Conservation (phyloP, 1,140 invertebrate species). For the Babylonia areolata region DNA sequence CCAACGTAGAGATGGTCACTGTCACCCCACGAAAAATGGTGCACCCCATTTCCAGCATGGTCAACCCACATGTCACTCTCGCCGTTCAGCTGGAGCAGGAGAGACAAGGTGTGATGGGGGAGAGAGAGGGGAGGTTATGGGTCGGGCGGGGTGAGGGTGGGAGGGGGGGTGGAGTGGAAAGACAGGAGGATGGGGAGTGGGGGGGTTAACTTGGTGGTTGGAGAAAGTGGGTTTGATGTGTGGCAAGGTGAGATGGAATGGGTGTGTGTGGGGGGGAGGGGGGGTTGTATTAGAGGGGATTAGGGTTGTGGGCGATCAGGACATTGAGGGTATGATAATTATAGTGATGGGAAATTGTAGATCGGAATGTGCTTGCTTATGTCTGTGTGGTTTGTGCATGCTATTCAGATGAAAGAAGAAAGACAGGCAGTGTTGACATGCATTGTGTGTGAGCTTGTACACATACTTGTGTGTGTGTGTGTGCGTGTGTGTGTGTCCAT, state of each 20-base stretch:
- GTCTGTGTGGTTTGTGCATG: no score
- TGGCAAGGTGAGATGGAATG: background rate
- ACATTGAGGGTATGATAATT: no score
- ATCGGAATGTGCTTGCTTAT: background rate
- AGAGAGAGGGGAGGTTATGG: no score
- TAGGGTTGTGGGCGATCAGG: no score
- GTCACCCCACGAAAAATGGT: slow-evolving; percentile 28
- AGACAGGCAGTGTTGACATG: no score
- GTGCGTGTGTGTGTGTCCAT: no score
- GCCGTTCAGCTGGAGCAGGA: background rate
- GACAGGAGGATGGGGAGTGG: background rate
- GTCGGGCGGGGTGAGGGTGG: no score
- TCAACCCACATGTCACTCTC: slow-evolving; percentile 59
- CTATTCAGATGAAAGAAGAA: no score
- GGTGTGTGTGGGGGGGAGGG: background rate
- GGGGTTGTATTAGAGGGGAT: no score
- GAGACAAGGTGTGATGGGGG: slow-evolving; percentile 4
- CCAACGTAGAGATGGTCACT: background rate
- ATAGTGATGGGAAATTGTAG: no score
- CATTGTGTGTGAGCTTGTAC: background rate
- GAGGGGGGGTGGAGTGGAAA: background rate
- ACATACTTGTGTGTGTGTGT: no score
- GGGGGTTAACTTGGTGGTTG: no score
- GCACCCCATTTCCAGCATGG: slow-evolving; percentile 61
- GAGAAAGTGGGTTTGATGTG: background rate